Evolutionary conservation across 1,140 invertebrate species (phyloP).

Genomic region (Anastrepha ludens): DNA sequence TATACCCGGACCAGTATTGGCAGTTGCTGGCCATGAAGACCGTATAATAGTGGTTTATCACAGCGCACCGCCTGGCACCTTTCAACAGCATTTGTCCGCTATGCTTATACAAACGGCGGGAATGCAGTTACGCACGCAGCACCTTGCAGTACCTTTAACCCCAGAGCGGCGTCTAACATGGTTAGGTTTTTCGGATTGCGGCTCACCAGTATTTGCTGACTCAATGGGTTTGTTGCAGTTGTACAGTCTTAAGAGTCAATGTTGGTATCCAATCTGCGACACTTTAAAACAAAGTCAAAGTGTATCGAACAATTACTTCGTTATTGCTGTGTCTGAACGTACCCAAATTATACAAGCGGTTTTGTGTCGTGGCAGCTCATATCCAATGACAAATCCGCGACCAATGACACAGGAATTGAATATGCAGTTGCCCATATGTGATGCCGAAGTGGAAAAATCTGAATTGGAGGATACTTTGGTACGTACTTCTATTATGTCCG

Average conservation of each 20-base stretch:
- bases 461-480: constrained; percentile 86
- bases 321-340: constrained; percentile 85
- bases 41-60: constrained; percentile 88
- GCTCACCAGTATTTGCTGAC: constrained; percentile 83
- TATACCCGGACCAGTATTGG: constrained; percentile 84
- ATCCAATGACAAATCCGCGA: constrained; percentile 89
- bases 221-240: constrained; percentile 81
- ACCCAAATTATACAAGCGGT: constrained; percentile 86
- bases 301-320: constrained; percentile 87
- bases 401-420: constrained; percentile 86
- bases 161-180: constrained; percentile 83
- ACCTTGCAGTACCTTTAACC: constrained; percentile 79
- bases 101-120: constrained; percentile 74
- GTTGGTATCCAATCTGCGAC: constrained; percentile 88
- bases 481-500: constrained; percentile 78
- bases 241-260: constrained; percentile 78
- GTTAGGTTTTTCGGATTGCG: constrained; percentile 89
- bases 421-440: constrained; percentile 87
- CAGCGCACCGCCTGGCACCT: constrained; percentile 70
- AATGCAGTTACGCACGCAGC: constrained; percentile 63
- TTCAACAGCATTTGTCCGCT: constrained; percentile 79
- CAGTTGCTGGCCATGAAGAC: constrained; percentile 78
- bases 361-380: constrained; percentile 89
- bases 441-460: constrained; percentile 86
- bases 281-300: constrained; percentile 80